Percentiles rank a stretch among this genome's conserved stretches.
These are phyloP conservation scores for Thalassarche chlororhynchos DNA, from an alignment of 2,113 vertebrate species.

Conservation along the genomic window DNA sequence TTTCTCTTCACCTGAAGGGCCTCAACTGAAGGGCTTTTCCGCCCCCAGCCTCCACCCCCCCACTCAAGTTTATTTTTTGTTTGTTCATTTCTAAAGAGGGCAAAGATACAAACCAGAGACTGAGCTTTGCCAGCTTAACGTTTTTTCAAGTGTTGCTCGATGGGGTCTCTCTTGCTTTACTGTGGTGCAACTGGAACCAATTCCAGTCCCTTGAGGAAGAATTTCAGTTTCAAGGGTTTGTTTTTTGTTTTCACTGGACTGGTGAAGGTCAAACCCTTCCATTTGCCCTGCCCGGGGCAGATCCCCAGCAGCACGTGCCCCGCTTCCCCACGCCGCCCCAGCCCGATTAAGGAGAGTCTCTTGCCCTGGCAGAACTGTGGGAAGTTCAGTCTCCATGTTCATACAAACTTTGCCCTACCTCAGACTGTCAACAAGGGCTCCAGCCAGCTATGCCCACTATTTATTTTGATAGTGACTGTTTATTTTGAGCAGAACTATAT, in stretches of 20 bases:
- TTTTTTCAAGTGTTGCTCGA: background rate
- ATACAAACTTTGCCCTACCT: background rate
- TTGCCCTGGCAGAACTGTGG: background rate
- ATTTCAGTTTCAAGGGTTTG: background rate
- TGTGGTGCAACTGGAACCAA: background rate
- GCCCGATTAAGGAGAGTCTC: background rate
- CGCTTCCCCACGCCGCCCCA: accelerated
- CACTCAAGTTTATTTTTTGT: background rate
- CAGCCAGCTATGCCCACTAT: background rate
- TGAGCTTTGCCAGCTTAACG: background rate
- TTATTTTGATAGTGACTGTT: background rate
- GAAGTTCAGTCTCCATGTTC: background rate
- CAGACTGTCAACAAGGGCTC: background rate
- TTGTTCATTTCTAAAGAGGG: background rate
- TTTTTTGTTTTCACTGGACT: background rate
- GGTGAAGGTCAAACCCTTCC: background rate
- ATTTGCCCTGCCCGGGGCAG: background rate
- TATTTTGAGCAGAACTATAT: background rate
- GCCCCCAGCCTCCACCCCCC: background rate
- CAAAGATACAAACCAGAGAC: background rate
- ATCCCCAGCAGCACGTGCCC: background rate
- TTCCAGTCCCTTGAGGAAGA: background rate
- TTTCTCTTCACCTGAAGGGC: background rate
- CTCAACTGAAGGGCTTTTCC: background rate
- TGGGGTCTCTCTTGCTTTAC: background rate